A percentile compares a stretch with the other conserved stretches of the same genome.
Evolutionary conservation across 1,140 invertebrate genomes (phyloP).

Genomic region (Tenebrio molitor): DNA sequence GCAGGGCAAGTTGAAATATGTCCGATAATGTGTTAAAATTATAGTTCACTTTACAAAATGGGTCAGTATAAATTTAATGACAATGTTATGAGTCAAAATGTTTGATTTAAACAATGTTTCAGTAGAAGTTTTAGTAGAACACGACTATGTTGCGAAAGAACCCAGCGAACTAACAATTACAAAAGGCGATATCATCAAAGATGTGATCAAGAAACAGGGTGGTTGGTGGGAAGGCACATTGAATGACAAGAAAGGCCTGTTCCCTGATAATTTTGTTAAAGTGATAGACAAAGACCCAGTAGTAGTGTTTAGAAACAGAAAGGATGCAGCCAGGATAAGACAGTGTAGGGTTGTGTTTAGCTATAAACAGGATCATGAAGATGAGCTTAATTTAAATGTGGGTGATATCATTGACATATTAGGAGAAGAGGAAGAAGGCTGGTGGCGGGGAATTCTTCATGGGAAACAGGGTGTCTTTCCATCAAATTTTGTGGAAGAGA

Average conservation of each 20-base stretch:
- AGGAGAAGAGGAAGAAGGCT: conserved; percentile 91
- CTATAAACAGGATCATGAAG: conserved; percentile 92
- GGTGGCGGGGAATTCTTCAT: conserved; percentile 86
- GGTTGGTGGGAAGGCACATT: conserved; percentile 99
- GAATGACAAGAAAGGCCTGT: conserved; percentile 90
- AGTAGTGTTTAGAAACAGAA: conserved; percentile 55
- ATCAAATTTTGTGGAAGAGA: conserved; percentile 91
- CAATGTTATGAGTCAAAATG: conserved; percentile 28
- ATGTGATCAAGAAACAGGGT: conserved; percentile 85
- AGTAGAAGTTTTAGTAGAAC: conserved; percentile 86
- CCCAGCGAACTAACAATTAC: conserved; percentile 86
- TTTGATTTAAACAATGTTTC: conserved; percentile 54
- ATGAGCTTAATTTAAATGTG: conserved; percentile 88
- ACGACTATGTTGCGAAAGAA: conserved; percentile 85
- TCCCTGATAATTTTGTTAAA: conserved; percentile 97
- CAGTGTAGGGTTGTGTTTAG: conserved; percentile 90
- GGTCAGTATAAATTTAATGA: conserved; percentile 48
- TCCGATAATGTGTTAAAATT: conserved; percentile 35
- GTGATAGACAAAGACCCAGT: conserved; percentile 67
- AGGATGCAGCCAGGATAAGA: conserved; percentile 67
- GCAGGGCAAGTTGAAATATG: conserved; percentile 39
- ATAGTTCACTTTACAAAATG: conserved; percentile 45
- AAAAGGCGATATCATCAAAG: conserved; percentile 91
- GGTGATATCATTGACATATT: conserved; percentile 91
- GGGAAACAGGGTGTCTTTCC: conserved; percentile 90